Evolutionary conservation across 2,113 vertebrate genomes (phyloP), one percentile per base, ranked within the genome.

Genomic region (Aspiorhynchus laticeps): DNA sequence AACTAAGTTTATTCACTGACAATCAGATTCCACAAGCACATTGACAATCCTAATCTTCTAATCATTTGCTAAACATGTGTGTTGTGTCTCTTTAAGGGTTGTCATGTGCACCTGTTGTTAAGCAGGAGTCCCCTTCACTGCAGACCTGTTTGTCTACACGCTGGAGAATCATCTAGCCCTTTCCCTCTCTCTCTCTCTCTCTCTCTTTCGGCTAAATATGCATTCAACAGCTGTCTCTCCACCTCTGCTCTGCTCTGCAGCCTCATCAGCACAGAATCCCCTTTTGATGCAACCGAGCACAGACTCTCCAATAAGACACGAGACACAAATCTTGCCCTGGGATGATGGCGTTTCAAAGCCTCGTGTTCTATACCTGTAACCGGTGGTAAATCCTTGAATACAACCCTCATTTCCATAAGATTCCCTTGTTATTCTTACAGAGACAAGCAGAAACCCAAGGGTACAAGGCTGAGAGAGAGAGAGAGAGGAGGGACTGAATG

Each of bases 201-300:
- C 46, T 75, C n/a, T 48, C 28, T 15, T 26, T 46, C 83, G 87
- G 88, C 91, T 92, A 91, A 93, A 91, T 93, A 92, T 92, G 89
- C 91, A 93, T 92, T 92, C 92, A 94, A 92, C 93, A 94, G 91
- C 92, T 92, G 91, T 92, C 92, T 93, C 91, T 89, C 91, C 92
- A 93, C 89, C 84, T 71, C 92, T 90, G 91, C 94, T 87, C 74
- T 51, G 61, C 79, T 81, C 61, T 8, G 38, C 81, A 83, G 63
- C 81, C 63, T 69, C 63, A 83, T 69, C 80, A 76, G 65, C 43
- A n/a, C 86, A 86, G 75, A 82, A 92, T 92, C 86, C 87, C 53
- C 59, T 90, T 93, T 92, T 93, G 92, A 94, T 92, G 91, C 92
- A 93, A 93, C 92, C 91, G 88, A 91, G 89, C 77, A 86, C 51